A percentile compares a stretch with the other conserved stretches of the same genome.
phyloP scores from a whole-genome alignment of 30 jellyfish, hydroid and myxozoan genomes.

The Aurelia aurita complex sp. Pacific region DNA sequence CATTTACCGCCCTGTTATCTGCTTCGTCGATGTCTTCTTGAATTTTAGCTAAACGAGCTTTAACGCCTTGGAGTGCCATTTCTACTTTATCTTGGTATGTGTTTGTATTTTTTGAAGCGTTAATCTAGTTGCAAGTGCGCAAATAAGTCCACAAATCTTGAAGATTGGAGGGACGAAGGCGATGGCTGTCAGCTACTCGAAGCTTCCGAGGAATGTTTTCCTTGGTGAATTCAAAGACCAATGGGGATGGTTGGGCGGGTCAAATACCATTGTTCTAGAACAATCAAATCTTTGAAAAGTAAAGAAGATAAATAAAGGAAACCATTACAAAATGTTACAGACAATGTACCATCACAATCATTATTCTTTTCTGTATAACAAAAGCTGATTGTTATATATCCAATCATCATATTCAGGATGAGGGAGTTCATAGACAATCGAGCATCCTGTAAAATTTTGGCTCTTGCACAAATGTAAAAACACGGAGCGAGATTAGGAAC shows the following conservation, averaged over 20 bases:
- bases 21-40: constrained; percentile 90
- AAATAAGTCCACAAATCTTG: constrained; percentile 1
- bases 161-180: background rate
- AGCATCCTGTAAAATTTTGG: no score
- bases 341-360: background rate
- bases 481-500: no score
- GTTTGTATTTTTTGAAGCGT: background rate
- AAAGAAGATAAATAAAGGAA: constrained; percentile 10
- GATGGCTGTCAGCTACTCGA: constrained; percentile 40
- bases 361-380: background rate
- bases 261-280: constrained; percentile 25
- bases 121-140: background rate
- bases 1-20: constrained; percentile 74
- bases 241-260: constrained; percentile 73
- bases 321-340: constrained; percentile 18
- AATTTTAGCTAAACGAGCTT: constrained; percentile 79
- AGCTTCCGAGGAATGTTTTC: constrained; percentile 58
- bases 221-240: constrained; percentile 45
- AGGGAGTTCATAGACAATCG: no score
- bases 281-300: constrained; percentile 7
- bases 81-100: constrained; percentile 3
- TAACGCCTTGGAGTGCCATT: constrained; percentile 69
- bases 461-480: no score
- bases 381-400: background rate
- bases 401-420: constrained; percentile 7